phyloP scores from a whole-genome alignment of 2,797 vertebrate species.

The Esox masquinongy region DNA sequence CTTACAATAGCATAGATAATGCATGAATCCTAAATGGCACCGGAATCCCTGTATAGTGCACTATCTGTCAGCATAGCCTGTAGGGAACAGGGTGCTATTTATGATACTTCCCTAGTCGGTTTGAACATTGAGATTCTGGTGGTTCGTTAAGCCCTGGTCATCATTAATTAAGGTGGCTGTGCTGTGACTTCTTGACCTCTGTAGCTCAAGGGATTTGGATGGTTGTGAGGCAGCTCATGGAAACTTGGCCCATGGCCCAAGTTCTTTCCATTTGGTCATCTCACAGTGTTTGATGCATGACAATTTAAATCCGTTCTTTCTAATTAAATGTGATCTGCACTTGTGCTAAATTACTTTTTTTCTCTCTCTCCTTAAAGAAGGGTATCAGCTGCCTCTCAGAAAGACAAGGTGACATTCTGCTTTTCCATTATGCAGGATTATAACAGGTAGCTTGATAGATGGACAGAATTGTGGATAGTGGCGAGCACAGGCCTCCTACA shows the following conservation, averaged over 20 bases:
- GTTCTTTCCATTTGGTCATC: constrained; percentile 74
- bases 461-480: constrained; percentile 48
- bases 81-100: neutral
- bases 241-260: constrained; percentile 78
- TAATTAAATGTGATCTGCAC: constrained; percentile 86
- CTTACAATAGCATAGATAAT: neutral
- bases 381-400: constrained; percentile 78
- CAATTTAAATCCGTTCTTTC: constrained; percentile 83
- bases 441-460: constrained; percentile 71
- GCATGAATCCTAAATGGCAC: neutral
- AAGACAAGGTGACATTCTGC: constrained; percentile 83
- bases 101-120: neutral
- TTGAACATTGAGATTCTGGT: constrained; percentile 68
- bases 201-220: constrained; percentile 79
- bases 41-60: neutral
- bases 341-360: constrained; percentile 83
- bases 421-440: constrained; percentile 83
- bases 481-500: constrained; percentile 63
- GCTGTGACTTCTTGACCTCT: constrained; percentile 80
- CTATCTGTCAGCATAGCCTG: neutral
- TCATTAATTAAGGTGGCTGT: constrained; percentile 82
- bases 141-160: constrained; percentile 71
- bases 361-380: constrained; percentile 58
- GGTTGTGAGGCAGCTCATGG: constrained; percentile 77
- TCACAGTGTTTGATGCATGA: constrained; percentile 79